A percentile compares a stretch with the other conserved stretches of the same genome.
These are phyloP conservation scores for Pteropus alecto DNA, from an alignment of 2,113 vertebrate species.

Conservation along the genomic window DNA sequence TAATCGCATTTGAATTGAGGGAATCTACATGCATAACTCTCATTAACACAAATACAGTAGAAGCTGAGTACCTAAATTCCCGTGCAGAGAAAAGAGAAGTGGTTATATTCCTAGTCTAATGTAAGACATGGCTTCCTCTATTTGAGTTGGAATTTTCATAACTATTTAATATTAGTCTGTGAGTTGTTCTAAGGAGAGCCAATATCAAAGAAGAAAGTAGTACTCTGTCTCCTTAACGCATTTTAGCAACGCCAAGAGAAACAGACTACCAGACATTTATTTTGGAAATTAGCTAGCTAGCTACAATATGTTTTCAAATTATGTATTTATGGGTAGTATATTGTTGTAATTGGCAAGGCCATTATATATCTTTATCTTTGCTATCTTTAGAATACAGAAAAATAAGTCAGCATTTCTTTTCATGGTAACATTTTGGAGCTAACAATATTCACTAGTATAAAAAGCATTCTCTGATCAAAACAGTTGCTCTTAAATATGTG, in stretches of 20 bases:
- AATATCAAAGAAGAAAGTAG: slow-evolving; percentile 23
- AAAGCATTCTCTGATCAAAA: slow-evolving; percentile 17
- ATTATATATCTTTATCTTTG: slow-evolving; percentile 14
- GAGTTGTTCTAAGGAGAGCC: slow-evolving; percentile 30
- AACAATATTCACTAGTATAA: slow-evolving; percentile 15
- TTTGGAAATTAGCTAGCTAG: slow-evolving; percentile 61
- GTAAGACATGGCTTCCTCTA: slow-evolving; percentile 14
- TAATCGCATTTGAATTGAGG: not conserved
- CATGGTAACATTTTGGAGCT: not conserved
- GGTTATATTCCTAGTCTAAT: not conserved
- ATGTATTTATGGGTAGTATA: not conserved
- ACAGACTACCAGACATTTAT: slow-evolving; percentile 15
- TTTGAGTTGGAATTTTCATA: slow-evolving; percentile 57
- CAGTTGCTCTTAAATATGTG: not conserved
- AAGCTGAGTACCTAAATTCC: slow-evolving; percentile 26
- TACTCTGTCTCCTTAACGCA: slow-evolving; percentile 38
- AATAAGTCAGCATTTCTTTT: slow-evolving; percentile 42
- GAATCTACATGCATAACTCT: slow-evolving; percentile 34
- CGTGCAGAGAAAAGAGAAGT: not conserved
- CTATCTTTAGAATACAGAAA: slow-evolving; percentile 40
- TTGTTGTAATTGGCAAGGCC: not conserved
- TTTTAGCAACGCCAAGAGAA: slow-evolving; percentile 48
- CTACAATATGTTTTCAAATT: slow-evolving; percentile 35
- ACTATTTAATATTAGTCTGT: slow-evolving; percentile 30
- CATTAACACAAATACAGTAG: slow-evolving; percentile 20